These are phyloP conservation scores for Metalampra italica DNA, from an alignment of 2,888 invertebrate genomes.

Conservation along the genomic window DNA sequence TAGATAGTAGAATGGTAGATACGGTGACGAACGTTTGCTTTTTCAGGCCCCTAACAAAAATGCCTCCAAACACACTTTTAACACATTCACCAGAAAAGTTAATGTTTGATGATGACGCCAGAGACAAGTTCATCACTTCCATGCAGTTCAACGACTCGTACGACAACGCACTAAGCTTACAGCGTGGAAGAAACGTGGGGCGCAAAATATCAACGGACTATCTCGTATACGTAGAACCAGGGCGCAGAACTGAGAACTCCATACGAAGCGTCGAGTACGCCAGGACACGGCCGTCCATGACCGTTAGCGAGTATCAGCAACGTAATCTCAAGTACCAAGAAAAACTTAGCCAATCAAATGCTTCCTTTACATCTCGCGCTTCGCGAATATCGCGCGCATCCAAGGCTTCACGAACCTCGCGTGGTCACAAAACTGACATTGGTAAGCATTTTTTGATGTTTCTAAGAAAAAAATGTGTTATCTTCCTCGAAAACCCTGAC, in stretches of 20 bases:
- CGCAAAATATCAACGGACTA: conserved; percentile 2
- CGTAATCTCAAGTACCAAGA: conserved; percentile 2
- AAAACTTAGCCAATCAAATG: not conserved
- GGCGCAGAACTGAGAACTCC: not conserved
- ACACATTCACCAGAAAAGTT: conserved; percentile 29
- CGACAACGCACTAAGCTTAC: conserved; percentile 43
- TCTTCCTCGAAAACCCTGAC: too few relatives aligned
- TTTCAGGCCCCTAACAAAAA: conserved; percentile 35
- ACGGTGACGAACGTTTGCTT: too few relatives aligned
- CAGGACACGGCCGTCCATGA: conserved; percentile 2
- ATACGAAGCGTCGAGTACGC: conserved; percentile 5
- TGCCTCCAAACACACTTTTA: conserved; percentile 29
- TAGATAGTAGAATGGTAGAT: too few relatives aligned
- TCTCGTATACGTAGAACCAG: not conserved
- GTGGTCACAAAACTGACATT: too few relatives aligned
- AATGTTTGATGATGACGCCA: conserved; percentile 20
- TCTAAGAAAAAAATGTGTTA: too few relatives aligned
- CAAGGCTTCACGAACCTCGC: too few relatives aligned
- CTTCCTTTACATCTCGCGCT: too few relatives aligned
- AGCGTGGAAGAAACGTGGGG: conserved; percentile 43
- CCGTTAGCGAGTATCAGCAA: conserved; percentile 5
- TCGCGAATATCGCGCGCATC: too few relatives aligned
- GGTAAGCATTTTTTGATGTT: too few relatives aligned
- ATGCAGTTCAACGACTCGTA: conserved; percentile 27
- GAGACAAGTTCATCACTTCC: conserved; percentile 28